These are phyloP conservation scores for Drosophila mettleri DNA, from an alignment of 2,888 invertebrate genomes.

Conservation along the genomic window DNA sequence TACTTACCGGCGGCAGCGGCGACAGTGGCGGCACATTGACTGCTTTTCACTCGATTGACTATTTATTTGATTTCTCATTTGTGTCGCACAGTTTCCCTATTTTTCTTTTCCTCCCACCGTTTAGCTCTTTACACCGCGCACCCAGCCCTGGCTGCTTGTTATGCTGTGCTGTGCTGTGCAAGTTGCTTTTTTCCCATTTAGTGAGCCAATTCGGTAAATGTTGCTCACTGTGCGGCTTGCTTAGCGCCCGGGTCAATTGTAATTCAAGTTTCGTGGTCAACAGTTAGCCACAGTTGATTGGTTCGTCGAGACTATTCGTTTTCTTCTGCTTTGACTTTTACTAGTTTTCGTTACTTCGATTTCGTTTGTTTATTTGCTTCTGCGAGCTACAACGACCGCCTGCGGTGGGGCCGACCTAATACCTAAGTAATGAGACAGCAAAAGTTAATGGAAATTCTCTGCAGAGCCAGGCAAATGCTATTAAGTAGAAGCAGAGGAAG, in stretches of 20 bases:
- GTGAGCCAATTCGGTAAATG: conserved; percentile 55
- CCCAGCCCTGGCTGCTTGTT: conserved; percentile 4
- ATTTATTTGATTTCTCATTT: conserved; percentile 82
- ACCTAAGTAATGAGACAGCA: conserved; percentile 62
- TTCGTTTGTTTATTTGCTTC: conserved; percentile 29
- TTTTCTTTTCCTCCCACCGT: not conserved
- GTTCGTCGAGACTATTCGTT: conserved; percentile 62
- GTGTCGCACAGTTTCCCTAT: conserved; percentile 68
- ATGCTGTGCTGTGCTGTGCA: conserved; percentile 12
- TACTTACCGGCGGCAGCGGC: conserved; percentile 36
- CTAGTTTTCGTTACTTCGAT: conserved; percentile 12
- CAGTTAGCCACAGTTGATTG: conserved; percentile 81
- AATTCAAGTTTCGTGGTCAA: conserved; percentile 79
- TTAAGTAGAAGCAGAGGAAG: conserved; percentile 31
- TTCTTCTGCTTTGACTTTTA: conserved; percentile 22
- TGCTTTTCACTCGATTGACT: conserved; percentile 80
- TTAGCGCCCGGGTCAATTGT: conserved; percentile 49
- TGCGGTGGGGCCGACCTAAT: conserved; percentile 60
- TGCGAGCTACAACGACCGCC: conserved; percentile 40
- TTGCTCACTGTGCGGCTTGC: conserved; percentile 29
- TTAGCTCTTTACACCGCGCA: not conserved
- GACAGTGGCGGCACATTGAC: conserved; percentile 63
- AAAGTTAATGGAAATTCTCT: conserved; percentile 76
- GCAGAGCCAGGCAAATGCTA: conserved; percentile 40
- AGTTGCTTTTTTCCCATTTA: conserved; percentile 52